phyloP scores from a whole-genome alignment of 2,797 vertebrate species.

The Crenichthys baileyi region DNA sequence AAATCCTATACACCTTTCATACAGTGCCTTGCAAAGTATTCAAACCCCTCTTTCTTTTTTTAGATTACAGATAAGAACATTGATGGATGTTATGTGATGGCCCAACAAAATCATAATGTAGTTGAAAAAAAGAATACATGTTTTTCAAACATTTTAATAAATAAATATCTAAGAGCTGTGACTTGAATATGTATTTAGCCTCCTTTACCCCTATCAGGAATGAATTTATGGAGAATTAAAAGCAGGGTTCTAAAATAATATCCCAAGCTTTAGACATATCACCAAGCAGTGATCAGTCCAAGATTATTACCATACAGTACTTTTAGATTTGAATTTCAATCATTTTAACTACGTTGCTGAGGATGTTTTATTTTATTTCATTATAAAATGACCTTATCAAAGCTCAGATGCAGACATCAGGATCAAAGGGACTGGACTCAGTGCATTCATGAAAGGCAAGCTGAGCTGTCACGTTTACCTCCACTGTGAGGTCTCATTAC shows the following conservation, averaged over 20 bases:
- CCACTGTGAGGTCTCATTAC: constrained; percentile 27
- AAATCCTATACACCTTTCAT: neutral
- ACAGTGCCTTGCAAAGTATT: neutral
- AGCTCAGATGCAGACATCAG: constrained; percentile 1
- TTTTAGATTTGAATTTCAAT: neutral
- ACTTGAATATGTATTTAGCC: neutral
- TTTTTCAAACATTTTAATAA: neutral
- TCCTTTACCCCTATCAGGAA: neutral
- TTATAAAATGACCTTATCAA: constrained; percentile 1
- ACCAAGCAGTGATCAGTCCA: neutral
- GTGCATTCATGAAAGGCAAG: constrained; percentile 29
- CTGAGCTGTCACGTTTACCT: constrained; percentile 38
- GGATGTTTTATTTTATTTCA: neutral
- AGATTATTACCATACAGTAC: no score
- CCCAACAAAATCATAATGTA: neutral
- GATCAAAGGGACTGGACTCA: constrained; percentile 24
- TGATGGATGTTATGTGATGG: neutral
- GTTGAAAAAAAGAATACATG: neutral
- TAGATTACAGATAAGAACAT: neutral
- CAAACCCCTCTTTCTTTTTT: neutral
- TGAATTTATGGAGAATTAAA: neutral
- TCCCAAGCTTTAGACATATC: neutral
- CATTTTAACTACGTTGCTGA: neutral
- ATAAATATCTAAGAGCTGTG: neutral
- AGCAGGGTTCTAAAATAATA: neutral